Conservation (phyloP, 2,888 invertebrate genomes). For the Nomada lathburiana region DNA sequence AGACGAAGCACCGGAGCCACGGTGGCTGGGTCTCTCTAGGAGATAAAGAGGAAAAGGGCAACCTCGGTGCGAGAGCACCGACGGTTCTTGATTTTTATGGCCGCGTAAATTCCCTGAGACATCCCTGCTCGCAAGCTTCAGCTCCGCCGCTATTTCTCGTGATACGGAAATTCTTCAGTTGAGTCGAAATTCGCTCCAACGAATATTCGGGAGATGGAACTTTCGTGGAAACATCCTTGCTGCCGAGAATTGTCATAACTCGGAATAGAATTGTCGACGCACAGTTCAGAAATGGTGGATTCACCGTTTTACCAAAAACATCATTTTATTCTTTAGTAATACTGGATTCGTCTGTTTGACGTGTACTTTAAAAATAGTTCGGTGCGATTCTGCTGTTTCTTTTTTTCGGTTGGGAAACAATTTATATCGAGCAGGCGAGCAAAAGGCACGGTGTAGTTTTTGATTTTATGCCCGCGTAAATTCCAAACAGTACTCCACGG, state of each 20-base stretch:
- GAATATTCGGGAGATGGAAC: conserved; percentile 23
- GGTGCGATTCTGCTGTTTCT: not conserved
- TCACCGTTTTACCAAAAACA: too few relatives aligned
- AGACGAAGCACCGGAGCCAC: conserved; percentile 47
- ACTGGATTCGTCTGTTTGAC: not conserved
- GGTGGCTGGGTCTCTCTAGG: conserved; percentile 48
- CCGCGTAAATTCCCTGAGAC: conserved; percentile 82
- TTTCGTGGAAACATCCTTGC: not conserved
- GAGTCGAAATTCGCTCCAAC: conserved; percentile 25
- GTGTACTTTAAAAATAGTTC: conserved; percentile 1
- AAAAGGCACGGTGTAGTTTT: conserved; percentile 59
- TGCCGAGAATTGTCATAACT: not conserved
- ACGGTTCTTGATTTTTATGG: conserved; percentile 84
- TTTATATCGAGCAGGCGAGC: conserved; percentile 56
- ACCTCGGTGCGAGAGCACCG: conserved; percentile 75
- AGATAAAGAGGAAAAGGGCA: conserved; percentile 72
- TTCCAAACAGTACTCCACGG: conserved; percentile 56
- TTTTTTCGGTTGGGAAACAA: not conserved
- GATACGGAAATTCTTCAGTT: conserved; percentile 44
- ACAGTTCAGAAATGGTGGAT: too few relatives aligned
- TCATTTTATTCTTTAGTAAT: too few relatives aligned
- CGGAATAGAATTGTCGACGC: too few relatives aligned
- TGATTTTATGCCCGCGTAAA: conserved; percentile 71
- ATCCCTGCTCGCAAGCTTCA: conserved; percentile 41
- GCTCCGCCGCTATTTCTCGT: conserved; percentile 9